Base-by-base conservation (phyloP, 2,797 vertebrate species). In the Champsocephalus esox region DNA sequence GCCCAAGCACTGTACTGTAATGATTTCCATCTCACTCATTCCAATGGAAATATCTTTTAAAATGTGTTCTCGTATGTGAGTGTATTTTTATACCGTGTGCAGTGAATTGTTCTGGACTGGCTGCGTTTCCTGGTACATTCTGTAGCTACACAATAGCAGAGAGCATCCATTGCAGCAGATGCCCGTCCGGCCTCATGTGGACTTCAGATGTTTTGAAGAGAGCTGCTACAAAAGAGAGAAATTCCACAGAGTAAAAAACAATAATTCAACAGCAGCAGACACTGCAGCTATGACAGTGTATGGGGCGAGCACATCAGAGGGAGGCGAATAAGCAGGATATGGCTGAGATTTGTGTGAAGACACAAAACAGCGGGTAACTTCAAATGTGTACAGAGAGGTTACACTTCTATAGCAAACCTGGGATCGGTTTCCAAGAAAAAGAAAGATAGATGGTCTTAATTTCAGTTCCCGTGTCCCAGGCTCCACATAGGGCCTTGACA, bases 191-290 rank as follows among this genome's bases (percentile, higher is more conserved):
- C 65, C 50, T 89, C 90, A 90, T 87, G 79, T 92, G 90, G 87
- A 74, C 77, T 7, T 93, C 92, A 90, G 88, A 92, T 92, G 92
- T 91, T 28, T 80, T 69, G 45, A 82, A 77, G 59, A 1, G 52
- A 70, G 76, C 71, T 70, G 75, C 64, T 57, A 70, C 73, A 79
- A 77, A 84, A 60, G 44, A 28, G 34, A 73, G 8, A 87, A 87
- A 87, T 89, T 91, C 88, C 88, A 73, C 62, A 49, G 66, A 72
- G 64, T 32, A 46, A 28, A 66, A 38, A 75, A 78, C 64, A 66
- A 76, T 85, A 85, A 89, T 80, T 85, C 74, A 90, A 44, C 64
- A 58, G 49, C 73, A 75, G 70, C 65, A 70, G 60, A 28, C 38
- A 38, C 21, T 0, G 66, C 52, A 75, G 66, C 64, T 34, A 48